phyloP scores from a whole-genome alignment of 2,888 invertebrate species.

The Dicyrtoma fusca region DNA sequence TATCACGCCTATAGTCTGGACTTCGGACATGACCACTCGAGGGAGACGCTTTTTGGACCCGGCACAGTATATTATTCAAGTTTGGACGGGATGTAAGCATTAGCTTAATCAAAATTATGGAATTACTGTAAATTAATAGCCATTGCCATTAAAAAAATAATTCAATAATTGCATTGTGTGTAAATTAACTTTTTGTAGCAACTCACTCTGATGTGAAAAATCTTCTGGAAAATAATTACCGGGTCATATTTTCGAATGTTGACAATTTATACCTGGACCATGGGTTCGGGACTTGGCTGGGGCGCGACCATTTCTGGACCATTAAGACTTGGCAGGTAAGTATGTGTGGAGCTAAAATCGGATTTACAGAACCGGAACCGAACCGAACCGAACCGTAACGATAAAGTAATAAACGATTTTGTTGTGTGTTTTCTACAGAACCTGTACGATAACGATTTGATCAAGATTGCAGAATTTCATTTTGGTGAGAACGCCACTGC shows the following conservation, averaged over 20 bases:
- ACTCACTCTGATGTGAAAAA: conserved; percentile 65
- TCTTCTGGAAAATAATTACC: conserved; percentile 73
- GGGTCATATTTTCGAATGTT: conserved; percentile 80
- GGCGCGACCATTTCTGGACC: conserved; percentile 54
- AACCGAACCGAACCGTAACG: too few species aligned
- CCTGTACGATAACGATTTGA: conserved; percentile 62
- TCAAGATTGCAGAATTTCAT: conserved; percentile 55
- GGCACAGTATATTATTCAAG: conserved; percentile 54
- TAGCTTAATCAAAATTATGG: background rate
- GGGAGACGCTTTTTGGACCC: conserved; percentile 57
- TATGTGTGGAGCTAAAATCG: background rate
- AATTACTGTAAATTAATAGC: background rate
- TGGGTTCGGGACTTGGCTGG: conserved; percentile 65
- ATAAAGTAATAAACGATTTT: too few species aligned
- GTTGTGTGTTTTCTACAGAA: conserved; percentile 61
- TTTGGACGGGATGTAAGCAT: conserved; percentile 55
- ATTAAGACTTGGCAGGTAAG: conserved; percentile 53
- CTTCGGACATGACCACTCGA: conserved; percentile 74
- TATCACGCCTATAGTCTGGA: conserved; percentile 73
- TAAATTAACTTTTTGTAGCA: conserved; percentile 40
- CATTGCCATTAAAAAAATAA: too few species aligned
- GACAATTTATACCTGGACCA: conserved; percentile 86
- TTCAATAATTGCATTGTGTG: too few species aligned
- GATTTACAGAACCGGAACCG: too few species aligned
- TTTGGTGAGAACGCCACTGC: conserved; percentile 50